phyloP scores from a whole-genome alignment of 1,140 invertebrate genomes.

The Chionoecetes opilio region DNA sequence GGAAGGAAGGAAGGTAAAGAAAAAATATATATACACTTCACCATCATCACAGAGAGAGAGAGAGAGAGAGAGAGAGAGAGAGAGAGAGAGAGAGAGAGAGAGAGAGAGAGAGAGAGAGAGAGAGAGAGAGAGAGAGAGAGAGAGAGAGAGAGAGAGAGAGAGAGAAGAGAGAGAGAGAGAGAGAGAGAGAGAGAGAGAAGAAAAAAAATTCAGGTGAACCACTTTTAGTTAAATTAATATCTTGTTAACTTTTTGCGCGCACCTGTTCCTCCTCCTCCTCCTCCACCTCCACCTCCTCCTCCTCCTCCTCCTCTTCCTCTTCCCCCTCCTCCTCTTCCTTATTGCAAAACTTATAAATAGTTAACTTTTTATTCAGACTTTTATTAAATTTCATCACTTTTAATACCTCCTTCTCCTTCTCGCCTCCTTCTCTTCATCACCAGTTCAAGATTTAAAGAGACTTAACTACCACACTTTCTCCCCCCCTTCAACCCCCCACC shows the following conservation, averaged over 20 bases:
- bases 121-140: conserved; percentile 46
- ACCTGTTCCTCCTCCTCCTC: no score
- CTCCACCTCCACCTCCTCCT: not conserved
- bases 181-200: not conserved
- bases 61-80: no score
- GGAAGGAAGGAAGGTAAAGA: no score
- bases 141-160: conserved; percentile 48
- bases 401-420: not conserved
- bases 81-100: conserved; percentile 10
- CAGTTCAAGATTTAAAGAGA: not conserved
- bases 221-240: not conserved
- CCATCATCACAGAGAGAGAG: not conserved
- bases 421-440: not conserved
- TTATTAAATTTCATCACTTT: not conserved
- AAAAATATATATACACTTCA: not conserved
- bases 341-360: not conserved
- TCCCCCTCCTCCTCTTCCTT: not conserved
- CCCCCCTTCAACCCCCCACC: not conserved
- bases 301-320: not conserved
- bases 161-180: not conserved
- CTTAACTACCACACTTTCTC: not conserved
- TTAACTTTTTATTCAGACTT: not conserved
- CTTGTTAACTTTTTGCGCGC: not conserved
- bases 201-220: not conserved
- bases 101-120: not conserved